A percentile compares a stretch with the other conserved stretches of the same genome.
These are phyloP conservation scores for Rhegmatorhina hoffmannsi DNA, from an alignment of 2,113 vertebrate species.

Conservation along the genomic window DNA sequence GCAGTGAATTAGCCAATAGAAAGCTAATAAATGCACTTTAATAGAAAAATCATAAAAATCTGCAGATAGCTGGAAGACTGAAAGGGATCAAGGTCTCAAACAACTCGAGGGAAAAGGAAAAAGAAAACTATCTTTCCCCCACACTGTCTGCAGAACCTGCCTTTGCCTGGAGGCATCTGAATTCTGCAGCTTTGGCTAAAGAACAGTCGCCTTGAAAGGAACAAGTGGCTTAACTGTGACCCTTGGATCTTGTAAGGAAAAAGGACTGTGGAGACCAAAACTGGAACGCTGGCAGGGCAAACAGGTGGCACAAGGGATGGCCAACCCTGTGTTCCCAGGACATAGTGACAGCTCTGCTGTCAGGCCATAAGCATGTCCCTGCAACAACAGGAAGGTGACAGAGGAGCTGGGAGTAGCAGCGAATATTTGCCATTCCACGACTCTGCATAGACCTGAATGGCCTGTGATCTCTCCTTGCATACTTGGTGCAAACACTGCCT, in stretches of 20 bases:
- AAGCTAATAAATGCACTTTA: neutral
- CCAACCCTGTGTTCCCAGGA: neutral
- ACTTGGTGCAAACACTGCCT: neutral
- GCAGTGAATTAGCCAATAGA: neutral
- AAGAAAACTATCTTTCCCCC: neutral
- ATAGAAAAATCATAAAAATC: neutral
- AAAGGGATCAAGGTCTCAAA: neutral
- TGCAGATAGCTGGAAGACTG: neutral
- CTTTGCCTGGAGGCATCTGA: neutral
- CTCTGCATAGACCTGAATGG: neutral
- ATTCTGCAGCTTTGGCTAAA: neutral
- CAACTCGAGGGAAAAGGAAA: neutral
- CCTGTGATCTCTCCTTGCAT: neutral
- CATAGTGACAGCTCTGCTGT: neutral
- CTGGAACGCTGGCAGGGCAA: neutral
- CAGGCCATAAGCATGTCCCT: neutral
- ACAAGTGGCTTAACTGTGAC: neutral
- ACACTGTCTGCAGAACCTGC: neutral
- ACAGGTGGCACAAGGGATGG: neutral
- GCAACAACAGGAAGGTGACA: neutral
- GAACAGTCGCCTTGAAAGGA: neutral
- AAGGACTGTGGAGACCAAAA: neutral
- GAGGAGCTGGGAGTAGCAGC: neutral
- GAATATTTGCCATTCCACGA: neutral
- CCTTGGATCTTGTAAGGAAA: neutral